A percentile compares a stretch with the other conserved stretches of the same genome.
Conservation (phyloP, 2,888 invertebrate genomes). For the Amblyjoppa proteus region DNA sequence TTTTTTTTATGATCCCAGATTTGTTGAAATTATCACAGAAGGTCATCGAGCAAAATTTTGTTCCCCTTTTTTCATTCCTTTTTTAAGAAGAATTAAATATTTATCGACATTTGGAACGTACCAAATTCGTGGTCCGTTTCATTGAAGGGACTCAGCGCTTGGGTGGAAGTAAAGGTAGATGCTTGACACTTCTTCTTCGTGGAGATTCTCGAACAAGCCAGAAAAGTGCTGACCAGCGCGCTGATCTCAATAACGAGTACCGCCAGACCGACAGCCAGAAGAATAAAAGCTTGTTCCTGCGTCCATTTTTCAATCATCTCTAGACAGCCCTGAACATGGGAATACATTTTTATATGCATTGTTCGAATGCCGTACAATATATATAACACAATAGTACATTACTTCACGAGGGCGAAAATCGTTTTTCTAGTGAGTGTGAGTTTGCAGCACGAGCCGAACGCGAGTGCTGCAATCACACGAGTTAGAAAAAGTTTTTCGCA, state of each 20-base stretch:
- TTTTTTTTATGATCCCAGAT: too few relatives aligned
- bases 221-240: slow-evolving; percentile 89
- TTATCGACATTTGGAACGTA: slow-evolving; percentile 56
- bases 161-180: slow-evolving; percentile 82
- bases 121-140: slow-evolving; percentile 82
- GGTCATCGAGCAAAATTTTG: too few relatives aligned
- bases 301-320: slow-evolving; percentile 91
- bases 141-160: slow-evolving; percentile 80
- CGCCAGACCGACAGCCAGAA: slow-evolving; percentile 89
- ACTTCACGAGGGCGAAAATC: too few relatives aligned
- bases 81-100: neutral
- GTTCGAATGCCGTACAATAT: too few relatives aligned
- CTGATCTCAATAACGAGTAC: slow-evolving; percentile 91
- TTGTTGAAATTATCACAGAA: too few relatives aligned
- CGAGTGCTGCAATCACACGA: too few relatives aligned
- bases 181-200: slow-evolving; percentile 85
- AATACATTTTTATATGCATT: slow-evolving; percentile 13
- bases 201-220: slow-evolving; percentile 89
- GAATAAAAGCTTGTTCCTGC: slow-evolving; percentile 90
- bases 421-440: too few relatives aligned
- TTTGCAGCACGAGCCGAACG: too few relatives aligned
- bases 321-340: slow-evolving; percentile 88
- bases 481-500: too few relatives aligned
- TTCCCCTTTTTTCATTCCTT: neutral
- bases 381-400: too few relatives aligned